phyloP scores from a whole-genome alignment of 2,797 vertebrate species.

The Selene dorsalis region DNA sequence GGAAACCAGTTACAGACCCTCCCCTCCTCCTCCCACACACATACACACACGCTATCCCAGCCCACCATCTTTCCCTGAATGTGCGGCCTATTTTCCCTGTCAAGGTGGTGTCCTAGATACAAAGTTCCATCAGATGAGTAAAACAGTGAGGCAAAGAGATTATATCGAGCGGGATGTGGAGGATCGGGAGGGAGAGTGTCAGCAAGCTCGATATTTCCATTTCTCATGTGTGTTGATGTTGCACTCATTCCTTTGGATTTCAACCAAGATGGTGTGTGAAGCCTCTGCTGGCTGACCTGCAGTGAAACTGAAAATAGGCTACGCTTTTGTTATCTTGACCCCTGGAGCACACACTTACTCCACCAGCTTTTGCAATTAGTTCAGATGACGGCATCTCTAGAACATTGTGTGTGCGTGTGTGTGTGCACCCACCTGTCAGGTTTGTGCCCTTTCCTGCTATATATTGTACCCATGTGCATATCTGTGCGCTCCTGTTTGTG shows the following conservation, averaged over 20 bases:
- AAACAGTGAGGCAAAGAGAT: conserved; percentile 63
- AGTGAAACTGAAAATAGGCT: conserved; percentile 1
- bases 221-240: conserved; percentile 4
- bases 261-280: conserved; percentile 9
- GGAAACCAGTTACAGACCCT: conserved; percentile 64
- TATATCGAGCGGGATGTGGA: conserved; percentile 46
- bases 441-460: conserved; percentile 10
- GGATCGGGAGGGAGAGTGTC: conserved; percentile 46
- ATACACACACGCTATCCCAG: conserved; percentile 42
- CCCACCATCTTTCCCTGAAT: conserved; percentile 70
- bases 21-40: conserved; percentile 28
- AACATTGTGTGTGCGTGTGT: background rate
- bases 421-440: background rate
- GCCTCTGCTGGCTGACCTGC: conserved; percentile 25
- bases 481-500: conserved; percentile 51
- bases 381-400: background rate
- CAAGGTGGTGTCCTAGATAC: conserved; percentile 86
- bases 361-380: conserved; percentile 35
- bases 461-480: conserved; percentile 35
- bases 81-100: conserved; percentile 82
- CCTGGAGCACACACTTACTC: conserved; percentile 8
- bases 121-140: conserved; percentile 72
- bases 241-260: conserved; percentile 15
- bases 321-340: conserved; percentile 37
- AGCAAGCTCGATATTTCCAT: conserved; percentile 33